Evolutionary conservation across 2,113 vertebrate genomes (phyloP).

Genomic region (Mustela nigripes): DNA sequence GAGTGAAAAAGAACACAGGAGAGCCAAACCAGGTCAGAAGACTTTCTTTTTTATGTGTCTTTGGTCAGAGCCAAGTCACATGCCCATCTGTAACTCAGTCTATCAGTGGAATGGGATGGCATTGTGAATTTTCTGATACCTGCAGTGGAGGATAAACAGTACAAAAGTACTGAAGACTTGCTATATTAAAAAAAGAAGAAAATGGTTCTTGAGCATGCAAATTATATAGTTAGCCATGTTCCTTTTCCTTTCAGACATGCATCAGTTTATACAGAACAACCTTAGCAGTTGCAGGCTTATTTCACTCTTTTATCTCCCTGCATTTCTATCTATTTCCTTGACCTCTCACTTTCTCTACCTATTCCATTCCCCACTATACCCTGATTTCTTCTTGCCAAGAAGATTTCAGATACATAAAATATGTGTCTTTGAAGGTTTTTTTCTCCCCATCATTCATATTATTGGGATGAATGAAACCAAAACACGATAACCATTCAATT

Average conservation of each 20-base stretch:
- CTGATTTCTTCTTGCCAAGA: background rate
- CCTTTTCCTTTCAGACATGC: accelerated
- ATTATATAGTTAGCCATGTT: background rate
- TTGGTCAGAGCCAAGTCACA: background rate
- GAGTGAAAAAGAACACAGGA: background rate
- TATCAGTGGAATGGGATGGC: background rate
- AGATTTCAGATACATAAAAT: background rate
- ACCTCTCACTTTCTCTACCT: background rate
- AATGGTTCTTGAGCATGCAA: background rate
- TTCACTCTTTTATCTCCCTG: background rate
- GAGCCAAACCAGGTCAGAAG: background rate
- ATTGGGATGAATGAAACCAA: background rate
- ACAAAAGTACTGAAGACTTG: background rate
- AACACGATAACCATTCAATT: background rate
- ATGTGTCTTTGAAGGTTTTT: background rate
- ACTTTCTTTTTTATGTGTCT: background rate
- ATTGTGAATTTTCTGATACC: background rate
- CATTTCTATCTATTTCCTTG: background rate
- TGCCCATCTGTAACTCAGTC: background rate
- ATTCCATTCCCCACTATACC: background rate
- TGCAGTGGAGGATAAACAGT: background rate
- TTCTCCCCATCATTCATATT: background rate
- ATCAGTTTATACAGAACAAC: background rate
- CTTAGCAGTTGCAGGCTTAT: background rate
- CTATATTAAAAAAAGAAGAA: background rate